Conservation (phyloP, 2,888 invertebrate species). For the Neoascia interrupta region DNA sequence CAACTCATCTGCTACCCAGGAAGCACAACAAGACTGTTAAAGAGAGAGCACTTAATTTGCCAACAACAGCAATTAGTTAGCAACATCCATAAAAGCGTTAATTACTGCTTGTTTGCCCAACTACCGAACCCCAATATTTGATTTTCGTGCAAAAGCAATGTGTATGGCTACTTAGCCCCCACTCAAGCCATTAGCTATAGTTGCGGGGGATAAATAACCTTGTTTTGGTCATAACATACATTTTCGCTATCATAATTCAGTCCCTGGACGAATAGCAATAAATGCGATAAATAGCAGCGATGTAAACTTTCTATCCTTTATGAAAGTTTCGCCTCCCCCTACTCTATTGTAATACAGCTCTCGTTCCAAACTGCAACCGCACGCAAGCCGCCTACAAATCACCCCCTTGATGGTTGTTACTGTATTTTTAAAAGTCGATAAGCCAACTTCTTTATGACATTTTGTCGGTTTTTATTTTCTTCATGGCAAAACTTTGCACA, state of each 20-base stretch:
- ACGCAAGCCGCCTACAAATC: conserved; percentile 35
- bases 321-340: too few species aligned
- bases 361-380: not conserved
- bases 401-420: conserved; percentile 55
- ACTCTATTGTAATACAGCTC: not conserved
- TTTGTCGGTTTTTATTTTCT: conserved; percentile 20
- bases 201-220: too few species aligned
- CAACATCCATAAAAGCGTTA: conserved; percentile 39
- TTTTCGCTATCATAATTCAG: conserved; percentile 21
- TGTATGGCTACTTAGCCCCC: too few species aligned
- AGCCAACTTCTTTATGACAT: conserved; percentile 47
- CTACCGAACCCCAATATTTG: conserved; percentile 38
- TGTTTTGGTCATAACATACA: conserved; percentile 12
- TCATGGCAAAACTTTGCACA: conserved; percentile 34
- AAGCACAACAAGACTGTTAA: too few species aligned
- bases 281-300: conserved; percentile 23
- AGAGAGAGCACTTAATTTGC: conserved; percentile 28
- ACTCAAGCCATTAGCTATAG: conserved; percentile 5
- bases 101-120: conserved; percentile 24
- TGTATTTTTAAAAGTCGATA: conserved; percentile 63
- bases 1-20: too few species aligned
- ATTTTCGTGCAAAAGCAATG: conserved; percentile 17
- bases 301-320: conserved; percentile 34
- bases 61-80: conserved; percentile 41
- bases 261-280: not conserved